Conservation (phyloP, 2,888 invertebrate species). For the Trilocha varians region DNA sequence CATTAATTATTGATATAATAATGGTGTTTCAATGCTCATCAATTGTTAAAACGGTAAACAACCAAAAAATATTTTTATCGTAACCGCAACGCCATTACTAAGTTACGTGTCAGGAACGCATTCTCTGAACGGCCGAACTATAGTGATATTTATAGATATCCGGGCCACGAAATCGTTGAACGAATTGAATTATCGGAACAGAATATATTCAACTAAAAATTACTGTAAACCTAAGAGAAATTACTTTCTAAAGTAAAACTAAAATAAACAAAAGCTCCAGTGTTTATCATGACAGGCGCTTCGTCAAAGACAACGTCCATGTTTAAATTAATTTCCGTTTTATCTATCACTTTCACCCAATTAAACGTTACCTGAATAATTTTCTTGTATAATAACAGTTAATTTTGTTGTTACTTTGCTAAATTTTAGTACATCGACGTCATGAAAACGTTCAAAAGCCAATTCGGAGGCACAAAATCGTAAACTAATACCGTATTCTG, state of each 20-base stretch:
- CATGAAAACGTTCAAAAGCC: conserved; percentile 12
- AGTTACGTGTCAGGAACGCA: too few species aligned
- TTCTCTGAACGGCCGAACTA: too few species aligned
- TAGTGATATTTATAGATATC: too few species aligned
- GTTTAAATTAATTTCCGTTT: background rate
- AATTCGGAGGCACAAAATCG: conserved; percentile 17
- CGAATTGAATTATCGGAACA: too few species aligned
- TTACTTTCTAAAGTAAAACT: background rate
- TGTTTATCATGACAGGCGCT: background rate
- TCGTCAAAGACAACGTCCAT: background rate
- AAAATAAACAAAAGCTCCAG: background rate
- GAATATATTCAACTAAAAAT: too few species aligned
- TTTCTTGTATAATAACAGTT: conserved; percentile 1
- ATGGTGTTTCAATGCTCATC: too few species aligned
- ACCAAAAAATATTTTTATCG: too few species aligned
- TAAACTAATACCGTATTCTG: conserved; percentile 26
- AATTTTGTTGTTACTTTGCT: conserved; percentile 1
- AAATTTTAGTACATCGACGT: conserved; percentile 1
- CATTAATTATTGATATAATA: too few species aligned
- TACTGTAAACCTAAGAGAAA: too few species aligned
- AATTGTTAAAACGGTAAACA: too few species aligned
- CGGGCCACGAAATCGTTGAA: too few species aligned
- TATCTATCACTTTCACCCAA: background rate
- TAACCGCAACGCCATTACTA: too few species aligned
- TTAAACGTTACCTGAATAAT: background rate